Evolutionary conservation across 2,888 invertebrate genomes (phyloP).

Genomic region (Dicycla oo): DNA sequence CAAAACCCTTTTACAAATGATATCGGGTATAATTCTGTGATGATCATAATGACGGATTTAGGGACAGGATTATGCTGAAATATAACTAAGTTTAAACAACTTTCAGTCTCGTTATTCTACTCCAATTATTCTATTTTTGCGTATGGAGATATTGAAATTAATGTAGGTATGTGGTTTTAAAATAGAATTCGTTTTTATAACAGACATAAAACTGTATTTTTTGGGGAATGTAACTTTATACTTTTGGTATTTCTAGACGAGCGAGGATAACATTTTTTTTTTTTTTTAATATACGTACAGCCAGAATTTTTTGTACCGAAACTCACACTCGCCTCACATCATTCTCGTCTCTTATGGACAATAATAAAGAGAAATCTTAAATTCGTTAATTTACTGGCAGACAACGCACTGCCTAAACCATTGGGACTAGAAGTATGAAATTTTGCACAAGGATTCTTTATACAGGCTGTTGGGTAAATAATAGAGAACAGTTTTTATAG

Average conservation of each 20-base stretch:
- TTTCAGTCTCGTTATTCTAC: slow-evolving; percentile 1
- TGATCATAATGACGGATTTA: slow-evolving; percentile 32
- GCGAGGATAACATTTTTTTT: not conserved
- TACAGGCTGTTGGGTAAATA: no score
- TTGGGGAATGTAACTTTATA: not conserved
- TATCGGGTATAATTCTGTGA: slow-evolving; percentile 36
- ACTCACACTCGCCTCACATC: not conserved
- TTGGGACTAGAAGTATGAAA: no score
- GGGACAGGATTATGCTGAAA: slow-evolving; percentile 39
- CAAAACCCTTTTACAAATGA: slow-evolving; percentile 53
- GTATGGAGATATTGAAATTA: slow-evolving; percentile 5
- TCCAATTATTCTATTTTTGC: slow-evolving; percentile 3
- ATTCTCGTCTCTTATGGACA: not conserved
- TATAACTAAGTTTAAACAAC: slow-evolving; percentile 30
- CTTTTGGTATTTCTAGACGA: not conserved
- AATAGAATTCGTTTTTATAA: slow-evolving; percentile 24
- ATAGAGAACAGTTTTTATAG: no score
- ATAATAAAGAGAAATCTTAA: no score
- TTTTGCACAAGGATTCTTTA: no score
- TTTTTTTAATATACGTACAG: not conserved
- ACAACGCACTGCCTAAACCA: no score
- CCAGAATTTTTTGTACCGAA: not conserved
- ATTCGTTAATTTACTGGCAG: no score
- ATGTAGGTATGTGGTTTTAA: slow-evolving; percentile 8
- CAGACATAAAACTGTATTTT: not conserved